phyloP scores from a whole-genome alignment of 2,888 invertebrate species.

The Odontothrips loti region DNA sequence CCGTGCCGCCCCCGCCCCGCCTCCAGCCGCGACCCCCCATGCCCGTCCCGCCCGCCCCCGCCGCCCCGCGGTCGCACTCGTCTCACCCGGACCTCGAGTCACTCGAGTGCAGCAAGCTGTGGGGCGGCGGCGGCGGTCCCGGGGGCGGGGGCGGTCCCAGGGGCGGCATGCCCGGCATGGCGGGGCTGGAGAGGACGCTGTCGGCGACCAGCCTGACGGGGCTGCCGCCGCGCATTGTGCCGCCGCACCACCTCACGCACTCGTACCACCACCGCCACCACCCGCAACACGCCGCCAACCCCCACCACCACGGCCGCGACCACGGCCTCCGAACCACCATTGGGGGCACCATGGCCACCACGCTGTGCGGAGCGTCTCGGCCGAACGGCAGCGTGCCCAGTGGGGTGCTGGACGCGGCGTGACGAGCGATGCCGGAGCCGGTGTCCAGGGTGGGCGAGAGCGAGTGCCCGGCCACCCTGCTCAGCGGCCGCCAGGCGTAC shows the following conservation, averaged over 20 bases:
- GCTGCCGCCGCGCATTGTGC: conserved; percentile 7
- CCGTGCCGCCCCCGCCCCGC: conserved; percentile 50
- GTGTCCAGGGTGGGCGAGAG: neutral
- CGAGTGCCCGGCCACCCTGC: neutral
- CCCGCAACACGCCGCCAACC: neutral
- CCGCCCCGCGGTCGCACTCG: neutral
- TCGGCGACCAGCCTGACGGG: conserved; percentile 7
- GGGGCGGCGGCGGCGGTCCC: neutral
- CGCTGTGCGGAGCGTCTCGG: neutral
- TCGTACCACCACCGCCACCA: conserved; percentile 21
- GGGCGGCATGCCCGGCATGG: neutral
- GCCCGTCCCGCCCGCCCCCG: conserved; percentile 34
- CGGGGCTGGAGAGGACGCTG: conserved; percentile 10
- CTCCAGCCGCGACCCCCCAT: conserved; percentile 34
- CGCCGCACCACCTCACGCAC: conserved; percentile 12
- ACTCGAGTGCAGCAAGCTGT: conserved; percentile 11
- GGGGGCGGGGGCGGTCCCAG: neutral
- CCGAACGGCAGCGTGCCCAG: conserved; percentile 21
- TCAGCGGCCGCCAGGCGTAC: too few species aligned
- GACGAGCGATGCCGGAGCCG: neutral
- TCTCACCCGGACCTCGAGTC: conserved; percentile 15
- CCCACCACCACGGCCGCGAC: neutral
- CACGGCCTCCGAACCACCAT: neutral
- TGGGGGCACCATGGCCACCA: neutral
- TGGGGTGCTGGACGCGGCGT: neutral